These are phyloP conservation scores for Neogobius melanostomus DNA, from an alignment of 2,113 vertebrate species.

Conservation along the genomic window DNA sequence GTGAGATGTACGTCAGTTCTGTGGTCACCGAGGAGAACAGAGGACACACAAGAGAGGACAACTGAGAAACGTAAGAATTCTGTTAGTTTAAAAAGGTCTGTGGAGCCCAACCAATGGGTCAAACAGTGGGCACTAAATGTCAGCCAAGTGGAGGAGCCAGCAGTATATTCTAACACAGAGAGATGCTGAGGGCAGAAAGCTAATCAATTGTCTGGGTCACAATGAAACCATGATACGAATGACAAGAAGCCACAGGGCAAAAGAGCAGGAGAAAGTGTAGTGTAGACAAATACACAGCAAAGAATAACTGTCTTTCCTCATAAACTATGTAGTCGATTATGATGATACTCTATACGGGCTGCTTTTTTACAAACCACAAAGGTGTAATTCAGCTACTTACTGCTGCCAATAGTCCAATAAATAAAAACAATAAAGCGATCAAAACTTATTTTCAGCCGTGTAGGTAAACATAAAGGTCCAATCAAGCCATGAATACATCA, in stretches of 20 bases:
- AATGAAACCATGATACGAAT: constrained; percentile 41
- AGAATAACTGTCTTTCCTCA: no score
- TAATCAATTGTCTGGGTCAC: constrained; percentile 60
- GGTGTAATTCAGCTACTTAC: no score
- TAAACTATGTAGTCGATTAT: no score
- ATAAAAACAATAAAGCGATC: no score
- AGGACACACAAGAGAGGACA: neutral
- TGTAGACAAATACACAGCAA: constrained; percentile 25
- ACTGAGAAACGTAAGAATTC: constrained; percentile 9
- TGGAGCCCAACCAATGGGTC: constrained; percentile 44
- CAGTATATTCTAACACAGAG: constrained; percentile 20
- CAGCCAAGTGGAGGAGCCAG: constrained; percentile 45
- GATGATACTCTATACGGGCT: no score
- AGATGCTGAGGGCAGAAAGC: constrained; percentile 33
- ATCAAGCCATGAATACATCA: no score
- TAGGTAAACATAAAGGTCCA: no score
- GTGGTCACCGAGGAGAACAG: constrained; percentile 73
- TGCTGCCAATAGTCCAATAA: no score
- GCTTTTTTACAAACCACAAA: no score
- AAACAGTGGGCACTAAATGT: constrained; percentile 40
- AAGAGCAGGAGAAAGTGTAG: constrained; percentile 26
- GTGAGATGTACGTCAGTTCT: constrained; percentile 76
- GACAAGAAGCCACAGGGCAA: constrained; percentile 46
- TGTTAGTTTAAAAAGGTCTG: constrained; percentile 4
- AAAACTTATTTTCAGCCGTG: no score